These are phyloP conservation scores for Rhinolophus sinicus DNA, from an alignment of 2,113 vertebrate genomes.

Conservation along the genomic window DNA sequence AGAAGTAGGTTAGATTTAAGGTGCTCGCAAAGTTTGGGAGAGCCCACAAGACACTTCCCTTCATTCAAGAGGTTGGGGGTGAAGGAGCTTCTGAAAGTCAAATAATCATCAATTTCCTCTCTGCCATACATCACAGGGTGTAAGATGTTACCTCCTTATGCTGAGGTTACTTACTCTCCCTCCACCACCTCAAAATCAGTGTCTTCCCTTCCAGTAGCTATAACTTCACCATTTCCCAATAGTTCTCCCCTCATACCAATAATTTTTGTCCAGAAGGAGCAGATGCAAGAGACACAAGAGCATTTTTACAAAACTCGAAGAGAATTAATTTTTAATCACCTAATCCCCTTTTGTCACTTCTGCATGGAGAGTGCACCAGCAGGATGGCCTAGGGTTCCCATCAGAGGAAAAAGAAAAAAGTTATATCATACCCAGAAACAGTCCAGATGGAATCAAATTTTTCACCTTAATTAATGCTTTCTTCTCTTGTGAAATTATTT, in stretches of 20 bases:
- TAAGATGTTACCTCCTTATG: background rate
- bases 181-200: background rate
- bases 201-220: background rate
- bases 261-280: background rate
- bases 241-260: background rate
- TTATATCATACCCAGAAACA: background rate
- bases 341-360: background rate
- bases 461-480: background rate
- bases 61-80: background rate
- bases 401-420: background rate
- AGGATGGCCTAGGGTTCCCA: background rate
- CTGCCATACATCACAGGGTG: no score
- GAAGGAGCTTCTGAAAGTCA: background rate
- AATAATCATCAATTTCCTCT: background rate
- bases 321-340: background rate
- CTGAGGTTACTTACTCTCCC: background rate
- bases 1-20: background rate
- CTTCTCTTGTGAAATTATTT: background rate
- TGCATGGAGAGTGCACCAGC: background rate
- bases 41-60: background rate
- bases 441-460: background rate
- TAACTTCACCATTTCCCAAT: background rate
- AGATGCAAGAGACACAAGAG: background rate
- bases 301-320: background rate
- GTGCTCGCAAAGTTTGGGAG: background rate